Base-by-base conservation (phyloP, 2,797 vertebrate species). In the Pelochelys cantorii region DNA sequence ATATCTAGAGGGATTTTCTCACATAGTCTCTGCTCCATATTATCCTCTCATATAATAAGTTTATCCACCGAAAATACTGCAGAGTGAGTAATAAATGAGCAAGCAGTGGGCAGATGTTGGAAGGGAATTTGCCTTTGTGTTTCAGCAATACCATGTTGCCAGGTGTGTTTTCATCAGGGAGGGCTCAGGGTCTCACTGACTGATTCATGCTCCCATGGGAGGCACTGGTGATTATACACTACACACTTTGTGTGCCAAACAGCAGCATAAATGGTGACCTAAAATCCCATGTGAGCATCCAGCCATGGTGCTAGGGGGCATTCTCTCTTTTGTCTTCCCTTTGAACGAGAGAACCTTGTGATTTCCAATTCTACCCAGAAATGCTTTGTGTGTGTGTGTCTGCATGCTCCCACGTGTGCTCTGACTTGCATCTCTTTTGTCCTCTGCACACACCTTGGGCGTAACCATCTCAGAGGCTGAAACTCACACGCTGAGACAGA, bases 251-350 rank as follows among this genome's bases (percentile, higher is more conserved):
- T 0, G 60, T 27, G 1, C 2, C 0, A 83, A 82, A 86, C 79
- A 79, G 83, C 18, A 29, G 9, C 0, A 22, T 42, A 82, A 82
- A 3, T 86, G 5, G 60, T 0, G 9, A 34, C 54, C 4, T 57
- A 5, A 29, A 1, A 11, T 75, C 77, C 75, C 23, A 0, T 0
- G 1, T 0, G 1, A 23, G 34, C 2, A 0, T 0, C 23, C 79
- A n/a, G n/a, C 2, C 18, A 11, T 1, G 0, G 2, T 27, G 77
- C 62, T 54, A 3, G 0, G 1, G 12, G 31, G 81, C 3, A 18
- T 4, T 0, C 0, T 0, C 0, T 0, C 4, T n/a, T 86, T 60
- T 0, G 0, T 8, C 80, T 27, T 11, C 79, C 25, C 62, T 79
- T 23, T 3, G 18, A 83, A 25, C 14, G 53, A 17, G 0, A 0